Evolutionary conservation across 1,140 invertebrate genomes (phyloP), one percentile per base, ranked within the genome.

Genomic region (Antheraea mylitta): DNA sequence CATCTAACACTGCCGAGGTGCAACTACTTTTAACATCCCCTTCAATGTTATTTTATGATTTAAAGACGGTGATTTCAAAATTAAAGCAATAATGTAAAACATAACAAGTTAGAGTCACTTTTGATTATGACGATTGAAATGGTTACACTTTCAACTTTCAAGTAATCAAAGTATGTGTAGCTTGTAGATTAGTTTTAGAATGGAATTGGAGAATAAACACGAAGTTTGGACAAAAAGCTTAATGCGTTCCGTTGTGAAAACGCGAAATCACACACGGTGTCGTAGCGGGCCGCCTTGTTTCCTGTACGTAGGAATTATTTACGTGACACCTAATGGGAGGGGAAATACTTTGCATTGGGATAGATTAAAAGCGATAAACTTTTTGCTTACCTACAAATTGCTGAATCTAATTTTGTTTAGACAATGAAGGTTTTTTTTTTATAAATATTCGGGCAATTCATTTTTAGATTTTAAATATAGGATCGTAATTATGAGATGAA

Each of bases 231-330:
- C 82, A 86, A 87, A 91, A 91, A 89, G 85, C 86, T 87, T 83
- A 88, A 89, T 85, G 82, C 75, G 72, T 78, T 80, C 76, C 73
- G 78, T 78, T 81, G 82, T 80, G 81, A 88, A 86, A 88, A 87
- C 83, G 81, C 78, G 77, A 80, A 87, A 87, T 87, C 87, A 30
- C 82, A 85, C 80, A 78, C 77, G 86, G 82, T 74, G 84, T 87
- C 75, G 78, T 80, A 80, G 76, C 79, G 74, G 76, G 80, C 70
- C 77, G 72, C 85, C 78, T 82, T 79, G 80, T 76, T 80, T 76
- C 72, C 66, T 63, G 74, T 69, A 73, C 77, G 73, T 71, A 77
- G 79, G 78, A 86, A 86, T 86, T 83, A 88, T 90, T 88, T 81
- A 86, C 81, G 81, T 78, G 73, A 73, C 66, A 75, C 69, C 75